Conservation (phyloP, 2,888 invertebrate species). For the Mycalesis mineus region DNA sequence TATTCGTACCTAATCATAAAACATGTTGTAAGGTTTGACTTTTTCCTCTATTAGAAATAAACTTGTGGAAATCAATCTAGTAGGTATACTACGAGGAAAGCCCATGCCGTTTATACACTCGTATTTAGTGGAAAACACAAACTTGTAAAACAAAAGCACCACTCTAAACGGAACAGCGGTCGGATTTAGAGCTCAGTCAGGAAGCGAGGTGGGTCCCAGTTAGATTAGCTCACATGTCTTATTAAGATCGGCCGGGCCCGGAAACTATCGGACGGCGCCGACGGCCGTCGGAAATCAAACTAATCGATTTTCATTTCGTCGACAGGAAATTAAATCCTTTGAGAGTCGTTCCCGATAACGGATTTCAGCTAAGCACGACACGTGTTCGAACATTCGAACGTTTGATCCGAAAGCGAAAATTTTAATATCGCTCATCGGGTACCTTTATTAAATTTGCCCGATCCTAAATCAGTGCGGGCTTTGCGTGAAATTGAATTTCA, state of each 20-base stretch:
- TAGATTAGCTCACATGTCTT: slow-evolving; percentile 46
- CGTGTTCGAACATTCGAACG: slow-evolving; percentile 53
- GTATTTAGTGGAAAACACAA: background rate
- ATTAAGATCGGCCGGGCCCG: slow-evolving; percentile 53
- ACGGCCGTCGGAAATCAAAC: slow-evolving; percentile 72
- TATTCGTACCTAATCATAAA: too few species aligned
- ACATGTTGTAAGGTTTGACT: too few species aligned
- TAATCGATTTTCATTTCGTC: slow-evolving; percentile 77
- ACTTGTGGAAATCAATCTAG: too few species aligned
- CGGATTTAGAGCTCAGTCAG: slow-evolving; percentile 12
- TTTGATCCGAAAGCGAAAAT: slow-evolving; percentile 37
- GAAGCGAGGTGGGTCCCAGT: slow-evolving; percentile 26
- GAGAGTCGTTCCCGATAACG: slow-evolving; percentile 71
- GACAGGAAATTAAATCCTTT: slow-evolving; percentile 79
- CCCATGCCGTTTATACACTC: too few species aligned
- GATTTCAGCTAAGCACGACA: slow-evolving; percentile 72
- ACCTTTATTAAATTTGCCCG: slow-evolving; percentile 42
- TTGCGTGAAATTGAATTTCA: slow-evolving; percentile 41
- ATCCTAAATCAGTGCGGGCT: slow-evolving; percentile 30
- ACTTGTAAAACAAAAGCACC: too few species aligned
- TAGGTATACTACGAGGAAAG: too few species aligned
- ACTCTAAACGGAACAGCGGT: background rate
- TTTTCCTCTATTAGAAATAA: too few species aligned
- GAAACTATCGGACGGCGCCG: slow-evolving; percentile 66
- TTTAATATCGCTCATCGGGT: slow-evolving; percentile 39